Evolutionary conservation across 2,113 vertebrate genomes (phyloP).

Genomic region (Brevimyrus niger): DNA sequence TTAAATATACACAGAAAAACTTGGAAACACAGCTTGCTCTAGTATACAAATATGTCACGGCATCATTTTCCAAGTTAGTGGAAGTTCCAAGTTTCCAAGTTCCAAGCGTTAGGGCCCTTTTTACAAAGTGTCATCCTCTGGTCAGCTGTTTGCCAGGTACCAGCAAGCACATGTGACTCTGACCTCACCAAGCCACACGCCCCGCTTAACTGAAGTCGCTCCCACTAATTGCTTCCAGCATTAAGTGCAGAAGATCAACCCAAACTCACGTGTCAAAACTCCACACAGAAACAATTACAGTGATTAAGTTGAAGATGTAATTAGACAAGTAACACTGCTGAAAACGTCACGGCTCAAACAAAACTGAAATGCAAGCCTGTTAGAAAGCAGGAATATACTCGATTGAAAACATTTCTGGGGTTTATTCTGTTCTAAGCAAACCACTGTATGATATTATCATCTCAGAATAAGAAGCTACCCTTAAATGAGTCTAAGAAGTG

Average conservation of each 20-base stretch:
- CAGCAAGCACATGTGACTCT: neutral
- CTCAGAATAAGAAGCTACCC: neutral
- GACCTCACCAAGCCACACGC: neutral
- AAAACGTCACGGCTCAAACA: neutral
- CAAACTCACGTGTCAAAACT: neutral
- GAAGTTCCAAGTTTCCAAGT: neutral
- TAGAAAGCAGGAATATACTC: neutral
- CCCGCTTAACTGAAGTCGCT: neutral
- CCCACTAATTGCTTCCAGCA: slow-evolving; percentile 14
- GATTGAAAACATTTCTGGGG: neutral
- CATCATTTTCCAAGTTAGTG: neutral
- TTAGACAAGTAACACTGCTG: neutral
- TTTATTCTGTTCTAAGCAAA: neutral
- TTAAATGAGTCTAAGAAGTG: neutral
- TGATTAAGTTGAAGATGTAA: neutral
- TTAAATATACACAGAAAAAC: neutral
- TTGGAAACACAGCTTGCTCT: neutral
- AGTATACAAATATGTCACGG: neutral
- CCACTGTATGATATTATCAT: neutral
- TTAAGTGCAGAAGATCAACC: neutral
- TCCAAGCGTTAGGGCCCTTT: neutral
- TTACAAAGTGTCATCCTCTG: neutral
- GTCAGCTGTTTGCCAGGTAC: neutral
- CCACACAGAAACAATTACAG: slow-evolving; percentile 8
- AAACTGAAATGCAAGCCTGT: neutral